phyloP scores from a whole-genome alignment of 2,888 invertebrate genomes.

The Hypolimnas misippus region DNA sequence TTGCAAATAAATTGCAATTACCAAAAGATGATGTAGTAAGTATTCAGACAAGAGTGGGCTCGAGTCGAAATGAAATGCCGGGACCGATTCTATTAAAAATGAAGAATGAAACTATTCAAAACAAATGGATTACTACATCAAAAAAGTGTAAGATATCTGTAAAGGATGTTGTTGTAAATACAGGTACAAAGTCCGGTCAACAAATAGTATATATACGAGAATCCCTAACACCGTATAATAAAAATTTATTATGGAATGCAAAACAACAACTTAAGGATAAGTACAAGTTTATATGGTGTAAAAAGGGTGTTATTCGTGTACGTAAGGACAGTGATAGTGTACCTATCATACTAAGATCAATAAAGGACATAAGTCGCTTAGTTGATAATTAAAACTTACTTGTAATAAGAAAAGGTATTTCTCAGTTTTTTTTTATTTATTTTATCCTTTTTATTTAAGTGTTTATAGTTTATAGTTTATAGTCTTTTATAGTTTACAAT shows the following conservation, averaged over 20 bases:
- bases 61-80: conserved; percentile 8
- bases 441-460: neutral
- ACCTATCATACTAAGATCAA: conserved; percentile 23
- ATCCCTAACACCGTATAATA: conserved; percentile 32
- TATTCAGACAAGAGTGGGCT: neutral
- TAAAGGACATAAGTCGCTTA: conserved; percentile 9
- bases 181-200: conserved; percentile 11
- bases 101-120: conserved; percentile 17
- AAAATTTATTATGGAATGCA: conserved; percentile 31
- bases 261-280: conserved; percentile 22
- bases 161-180: conserved; percentile 19
- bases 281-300: neutral
- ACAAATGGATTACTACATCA: conserved; percentile 31
- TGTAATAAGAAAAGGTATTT: neutral
- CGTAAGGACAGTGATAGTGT: conserved; percentile 26
- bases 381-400: too few relatives aligned
- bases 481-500: neutral
- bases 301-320: conserved; percentile 5
- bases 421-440: neutral
- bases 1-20: conserved; percentile 13
- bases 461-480: neutral
- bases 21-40: conserved; percentile 5
- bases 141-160: conserved; percentile 18
- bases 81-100: conserved; percentile 17
- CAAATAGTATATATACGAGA: conserved; percentile 29